These are phyloP conservation scores for Drosophila kohkoa DNA, from an alignment of 1,140 invertebrate species.

Conservation along the genomic window DNA sequence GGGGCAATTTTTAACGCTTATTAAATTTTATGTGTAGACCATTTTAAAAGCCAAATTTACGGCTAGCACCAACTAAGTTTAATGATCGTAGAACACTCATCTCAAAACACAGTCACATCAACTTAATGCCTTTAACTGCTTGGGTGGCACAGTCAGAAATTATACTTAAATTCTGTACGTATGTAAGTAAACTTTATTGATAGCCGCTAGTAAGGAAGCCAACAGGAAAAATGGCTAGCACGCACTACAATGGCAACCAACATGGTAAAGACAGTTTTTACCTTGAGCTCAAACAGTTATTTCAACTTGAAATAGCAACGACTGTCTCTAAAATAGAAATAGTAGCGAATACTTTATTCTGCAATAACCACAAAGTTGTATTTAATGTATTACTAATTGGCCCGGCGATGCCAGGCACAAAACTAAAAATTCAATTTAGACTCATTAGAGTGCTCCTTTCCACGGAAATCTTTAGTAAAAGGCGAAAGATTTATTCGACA, in stretches of 20 bases:
- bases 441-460: constrained; percentile 61
- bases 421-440: constrained; percentile 46
- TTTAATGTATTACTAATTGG: constrained; percentile 25
- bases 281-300: no score
- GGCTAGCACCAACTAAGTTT: constrained; percentile 6
- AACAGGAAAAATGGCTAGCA: not conserved
- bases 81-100: constrained; percentile 2
- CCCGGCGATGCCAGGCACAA: constrained; percentile 44
- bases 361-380: no score
- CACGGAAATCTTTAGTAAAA: constrained; percentile 86
- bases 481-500: constrained; percentile 86
- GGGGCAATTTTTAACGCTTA: constrained; percentile 49
- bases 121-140: constrained; percentile 6
- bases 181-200: not conserved
- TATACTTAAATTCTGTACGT: not conserved
- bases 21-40: constrained; percentile 59
- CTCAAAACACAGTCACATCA: not conserved
- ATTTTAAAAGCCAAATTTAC: constrained; percentile 50
- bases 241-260: not conserved
- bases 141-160: not conserved
- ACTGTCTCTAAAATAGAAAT: no score
- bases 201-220: not conserved
- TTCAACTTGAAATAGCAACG: no score
- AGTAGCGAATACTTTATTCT: no score
- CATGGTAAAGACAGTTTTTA: no score